A percentile compares a stretch with the other conserved stretches of the same genome.
Conservation (phyloP, 2,888 invertebrate genomes). For the Caenorhabditis sp. region DNA sequence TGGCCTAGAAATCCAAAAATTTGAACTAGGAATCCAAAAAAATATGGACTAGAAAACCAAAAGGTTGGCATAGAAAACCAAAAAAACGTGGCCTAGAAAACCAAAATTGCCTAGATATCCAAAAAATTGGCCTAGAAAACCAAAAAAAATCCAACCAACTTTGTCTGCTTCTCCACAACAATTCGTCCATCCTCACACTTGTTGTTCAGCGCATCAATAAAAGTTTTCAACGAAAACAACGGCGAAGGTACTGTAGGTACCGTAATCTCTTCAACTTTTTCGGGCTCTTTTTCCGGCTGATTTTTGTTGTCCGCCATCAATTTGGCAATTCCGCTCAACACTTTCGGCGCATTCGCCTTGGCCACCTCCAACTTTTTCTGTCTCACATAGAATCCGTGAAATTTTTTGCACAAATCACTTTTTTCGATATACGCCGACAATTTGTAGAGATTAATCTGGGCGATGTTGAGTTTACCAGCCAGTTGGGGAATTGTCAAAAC, state of each 20-base stretch:
- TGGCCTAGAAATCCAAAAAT: too few relatives aligned
- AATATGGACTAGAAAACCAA: too few relatives aligned
- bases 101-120: too few relatives aligned
- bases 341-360: constrained; percentile 3
- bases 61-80: too few relatives aligned
- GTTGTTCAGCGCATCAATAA: constrained; percentile 55
- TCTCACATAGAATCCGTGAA: constrained; percentile 52
- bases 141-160: too few relatives aligned
- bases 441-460: constrained; percentile 59
- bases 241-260: constrained; percentile 47
- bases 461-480: constrained; percentile 41
- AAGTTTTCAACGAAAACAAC: constrained; percentile 57
- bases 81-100: too few relatives aligned
- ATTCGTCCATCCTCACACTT: constrained; percentile 51
- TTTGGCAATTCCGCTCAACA: constrained; percentile 42
- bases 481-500: constrained; percentile 42
- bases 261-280: constrained; percentile 1
- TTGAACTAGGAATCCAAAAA: too few relatives aligned
- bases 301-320: constrained; percentile 42
- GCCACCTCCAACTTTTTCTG: constrained; percentile 19
- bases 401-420: constrained; percentile 59
- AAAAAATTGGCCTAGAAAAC: too few relatives aligned
- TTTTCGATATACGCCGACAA: constrained; percentile 56
- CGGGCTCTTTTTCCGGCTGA: constrained; percentile 10
- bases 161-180: constrained; percentile 36